Base-by-base conservation (phyloP, 2,797 vertebrate genomes). In the Gobionotothen gibberifrons region DNA sequence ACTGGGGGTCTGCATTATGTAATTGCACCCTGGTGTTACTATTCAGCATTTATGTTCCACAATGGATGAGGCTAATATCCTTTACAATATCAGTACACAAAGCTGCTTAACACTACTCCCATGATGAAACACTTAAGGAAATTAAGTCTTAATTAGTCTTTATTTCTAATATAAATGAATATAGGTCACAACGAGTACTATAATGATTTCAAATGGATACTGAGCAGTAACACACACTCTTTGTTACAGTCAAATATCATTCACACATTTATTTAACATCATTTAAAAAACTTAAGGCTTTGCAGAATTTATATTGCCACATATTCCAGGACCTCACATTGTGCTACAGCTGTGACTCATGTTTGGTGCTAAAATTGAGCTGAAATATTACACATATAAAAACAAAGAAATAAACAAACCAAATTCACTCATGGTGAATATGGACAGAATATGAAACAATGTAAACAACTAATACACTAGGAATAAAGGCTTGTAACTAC, bases 1-100 rank as follows among this genome's bases (percentile, higher is more conserved):
- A 91, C 87, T 94, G 93, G 93, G 93, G 93, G 93, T 94, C 90
- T 91, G 82, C 81, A 85, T 81, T 91, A 88, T 94, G 93, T 94
- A 93, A 95, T 89, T 88, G 77, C 74, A 89, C 82, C 73, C 70
- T 69, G 69, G 86, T 80, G 62, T 81, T 89, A 72, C 67, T 62
- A 79, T 83, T 85, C 84, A 84, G 72, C 65, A 73, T 77, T 85
- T 79, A 71, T 75, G 60, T 74, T 66, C 67, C 61, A 69, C 72
- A 72, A 26, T 79, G 79, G 79, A 76, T 86, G 82, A 77, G 47
- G 66, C 72, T 85, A 86, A 88, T 81, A 79, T 83, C 60, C 83
- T 85, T 90, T 78, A 78, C 73, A 77, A 86, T 88, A 89, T 83
- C 69, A 79, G 67, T 71, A 74, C 74, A 89, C 78, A 88, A 82